Base-by-base conservation (phyloP, 2,888 invertebrate species). In the Molorchus minor region DNA sequence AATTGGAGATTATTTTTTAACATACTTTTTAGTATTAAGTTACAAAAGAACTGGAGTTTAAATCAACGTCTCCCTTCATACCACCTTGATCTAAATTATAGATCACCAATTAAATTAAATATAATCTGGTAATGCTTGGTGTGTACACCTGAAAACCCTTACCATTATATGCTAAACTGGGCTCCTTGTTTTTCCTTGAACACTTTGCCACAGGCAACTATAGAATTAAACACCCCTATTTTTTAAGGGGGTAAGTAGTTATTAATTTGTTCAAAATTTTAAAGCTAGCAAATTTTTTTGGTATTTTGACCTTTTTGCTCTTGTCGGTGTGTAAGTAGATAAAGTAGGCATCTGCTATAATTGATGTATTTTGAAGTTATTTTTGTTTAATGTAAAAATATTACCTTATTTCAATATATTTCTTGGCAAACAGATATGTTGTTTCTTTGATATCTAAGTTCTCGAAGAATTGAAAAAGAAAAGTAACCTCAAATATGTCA, bases 331-430 rank as follows among this genome's bases (percentile, higher is more conserved):
- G 8, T 3, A 25, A 5, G 25, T 25, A 3, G 3, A 8, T 33
- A 33, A 33, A 33, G 7, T 3, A 12, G 33, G 3, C 33, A 3
- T 33, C 7, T 33, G 7, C 33, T 33, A 30, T 41, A 52, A 41
- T 52, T 29, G 41, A 30, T 56, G 46, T 56, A 29, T 30, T 35
- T 30, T 38, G 43, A 55, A 53, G 44, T 44, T 54, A 54, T 16
- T 47, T 47, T 47, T 56, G 45, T 56, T 56, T 38, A 47, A 38
- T 56, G 46, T 56, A 16, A 45, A 45, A 45, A 44, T 56, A 47
- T 56, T 38, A 46, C 8, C 38, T 43, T 47, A 52, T 52, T 52
- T 52, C 33, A 41, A 52, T 41, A 52, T 29, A 52, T 52, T 38
- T 40, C 38, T 41, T 38, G 40, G 41, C 52, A 52, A 17, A n/a